Base-by-base conservation (phyloP, 2,113 vertebrate genomes). In the Bettongia penicillata region DNA sequence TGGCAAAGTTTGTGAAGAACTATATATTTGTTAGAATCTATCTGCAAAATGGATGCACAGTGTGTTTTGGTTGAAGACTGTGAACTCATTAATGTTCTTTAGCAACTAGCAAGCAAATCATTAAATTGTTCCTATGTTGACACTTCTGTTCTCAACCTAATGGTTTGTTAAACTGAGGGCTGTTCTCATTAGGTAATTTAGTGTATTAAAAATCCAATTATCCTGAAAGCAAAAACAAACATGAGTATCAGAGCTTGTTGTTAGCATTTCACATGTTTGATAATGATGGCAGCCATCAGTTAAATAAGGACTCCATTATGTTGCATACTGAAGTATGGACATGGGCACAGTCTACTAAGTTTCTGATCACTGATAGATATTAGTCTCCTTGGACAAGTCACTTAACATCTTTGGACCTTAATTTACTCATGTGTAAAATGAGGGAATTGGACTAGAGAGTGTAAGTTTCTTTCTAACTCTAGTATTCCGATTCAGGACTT, bases 221-320 rank as follows among this genome's bases (percentile, higher is more conserved):
- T 52, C 50, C 55, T 93, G 47, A 94, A 94, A 84, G 8, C 0
- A 94, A 11, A 51, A 91, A 5, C 3, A 77, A 10, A n/a, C 43
- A 53, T 84, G 55, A 93, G 19, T 8, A 84, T 43, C 68, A 23
- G 37, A 84, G n/a, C n/a, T 84, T 84, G n/a, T 84, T 84, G n/a
- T 43, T 84, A 84, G 31, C 3, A 53, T 53, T n/a, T 93, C 84
- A 5, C 97, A 22, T 95, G 53, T 16, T 24, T 48, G 77, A 31
- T 53, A 90, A 68, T 31, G 43, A 47, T 84, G 68, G 9, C 37
- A 57, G 26, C 37, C 47, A 84, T 92, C 51, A 48, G 91, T 53
- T 95, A 90, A 94, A 92, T 93, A 92, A 94, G 43, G n/a, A 51
- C 49, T 43, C 19, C 51, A 53, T 53, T 93, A 93, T 89, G 53